Conservation (phyloP, 2,888 invertebrate genomes). For the Acanthacorydalis orientalis region DNA sequence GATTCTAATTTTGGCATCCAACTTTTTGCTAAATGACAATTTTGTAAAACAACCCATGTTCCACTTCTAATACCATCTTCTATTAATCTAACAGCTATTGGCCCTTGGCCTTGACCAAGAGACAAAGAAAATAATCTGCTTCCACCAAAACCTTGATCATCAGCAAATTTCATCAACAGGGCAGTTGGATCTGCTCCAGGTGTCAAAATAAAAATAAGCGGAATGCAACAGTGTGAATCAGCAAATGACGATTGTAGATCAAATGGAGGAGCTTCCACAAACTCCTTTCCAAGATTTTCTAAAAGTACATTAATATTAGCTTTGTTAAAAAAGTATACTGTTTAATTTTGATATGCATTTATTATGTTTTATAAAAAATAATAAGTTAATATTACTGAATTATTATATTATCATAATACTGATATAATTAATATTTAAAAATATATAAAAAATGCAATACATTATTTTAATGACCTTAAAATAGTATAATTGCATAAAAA, state of each 20-base stretch:
- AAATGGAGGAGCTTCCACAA: constrained; percentile 80
- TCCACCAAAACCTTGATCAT: constrained; percentile 76
- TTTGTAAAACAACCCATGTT: constrained; percentile 87
- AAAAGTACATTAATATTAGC: constrained; percentile 11
- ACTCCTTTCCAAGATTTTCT: constrained; percentile 58
- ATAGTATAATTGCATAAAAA: too few species aligned
- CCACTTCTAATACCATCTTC: constrained; percentile 70
- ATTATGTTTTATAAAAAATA: too few species aligned
- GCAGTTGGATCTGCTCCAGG: constrained; percentile 91
- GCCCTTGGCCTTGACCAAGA: constrained; percentile 86
- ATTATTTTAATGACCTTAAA: too few species aligned
- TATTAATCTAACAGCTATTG: constrained; percentile 72
- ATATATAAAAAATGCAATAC: too few species aligned
- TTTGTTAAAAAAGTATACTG: constrained; percentile 3
- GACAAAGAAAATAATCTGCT: constrained; percentile 67
- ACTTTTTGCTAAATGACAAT: constrained; percentile 88
- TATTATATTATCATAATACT: too few species aligned
- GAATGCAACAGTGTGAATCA: constrained; percentile 74
- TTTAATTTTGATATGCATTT: too few species aligned
- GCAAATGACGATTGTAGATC: constrained; percentile 67
- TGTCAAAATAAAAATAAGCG: constrained; percentile 78
- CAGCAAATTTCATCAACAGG: constrained; percentile 76
- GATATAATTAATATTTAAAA: too few species aligned
- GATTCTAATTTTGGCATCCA: constrained; percentile 88
- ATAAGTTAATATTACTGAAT: too few species aligned